Base-by-base conservation (phyloP, 1,140 invertebrate species). In the Capitella teleta region DNA sequence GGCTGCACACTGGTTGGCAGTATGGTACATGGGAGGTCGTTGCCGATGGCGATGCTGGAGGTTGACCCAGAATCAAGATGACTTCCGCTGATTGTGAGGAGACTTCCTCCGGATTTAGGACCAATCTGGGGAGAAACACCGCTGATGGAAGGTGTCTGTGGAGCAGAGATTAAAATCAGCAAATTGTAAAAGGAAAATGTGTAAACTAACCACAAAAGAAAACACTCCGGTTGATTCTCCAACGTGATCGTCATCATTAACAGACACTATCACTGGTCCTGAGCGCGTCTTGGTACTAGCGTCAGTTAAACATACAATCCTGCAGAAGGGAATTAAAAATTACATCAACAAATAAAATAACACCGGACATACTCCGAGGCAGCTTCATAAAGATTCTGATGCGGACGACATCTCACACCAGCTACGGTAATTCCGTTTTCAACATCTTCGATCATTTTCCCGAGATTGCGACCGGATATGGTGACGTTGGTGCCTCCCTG, bases 401-500 rank as follows among this genome's bases (percentile, higher is more conserved):
- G 70, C 91, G 93, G 59, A 87, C 82, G 2, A 89, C 93, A 97
- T 0, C 84, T 82, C 3, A 90, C 83, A 53, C 86, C 82, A 1
- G 88, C 92, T 61, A 97, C 93, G n/a, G 81, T 81, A 52, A 97
- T 87, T 76, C 89, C 90, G 10, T 86, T 88, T 32, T 79, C 76
- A 0, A 98, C 89, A 71, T 98, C 93, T 61, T 86, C 83, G 59
- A 86, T 81, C 54, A 82, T 83, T 41, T 93, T 78, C 0, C 94
- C 94, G 23, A 98, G 78, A 76, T 98, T 96, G 62, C 87, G 86
- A 5, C 95, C 95, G 74, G 87, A 84, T 50, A 98, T 96, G 5
- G 90, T 95, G 0, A 98, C 81, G 28, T 90, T 68, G 19, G 95
- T 98, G 1, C 94, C 94, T 24, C 94, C 94, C 77, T 95, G 87